These are phyloP conservation scores for Scotopteryx bipunctaria DNA, from an alignment of 2,888 invertebrate species.

Conservation along the genomic window DNA sequence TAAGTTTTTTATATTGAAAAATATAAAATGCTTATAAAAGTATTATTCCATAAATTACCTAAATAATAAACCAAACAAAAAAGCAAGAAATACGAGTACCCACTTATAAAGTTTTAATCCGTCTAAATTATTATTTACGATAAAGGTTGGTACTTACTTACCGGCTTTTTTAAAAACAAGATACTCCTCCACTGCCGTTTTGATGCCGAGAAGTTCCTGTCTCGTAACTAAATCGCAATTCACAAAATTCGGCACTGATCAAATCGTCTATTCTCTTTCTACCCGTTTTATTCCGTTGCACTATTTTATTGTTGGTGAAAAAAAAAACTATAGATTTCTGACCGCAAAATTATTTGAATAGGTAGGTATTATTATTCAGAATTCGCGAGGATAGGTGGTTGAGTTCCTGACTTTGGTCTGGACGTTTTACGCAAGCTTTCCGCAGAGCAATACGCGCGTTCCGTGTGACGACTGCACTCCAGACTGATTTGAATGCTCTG, in stretches of 20 bases:
- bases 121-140: no score
- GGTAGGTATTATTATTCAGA: not conserved
- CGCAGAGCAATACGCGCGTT: slow-evolving; percentile 50
- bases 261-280: no score
- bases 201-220: slow-evolving; percentile 43
- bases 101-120: no score
- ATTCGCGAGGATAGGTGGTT: slow-evolving; percentile 52
- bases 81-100: no score
- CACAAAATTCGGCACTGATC: slow-evolving; percentile 51
- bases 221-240: slow-evolving; percentile 24
- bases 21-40: no score
- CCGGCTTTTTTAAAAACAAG: slow-evolving; percentile 69
- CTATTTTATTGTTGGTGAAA: no score
- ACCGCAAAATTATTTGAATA: no score
- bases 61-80: no score
- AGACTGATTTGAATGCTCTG: slow-evolving; percentile 54
- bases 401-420: slow-evolving; percentile 42
- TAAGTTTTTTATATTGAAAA: no score
- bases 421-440: slow-evolving; percentile 44
- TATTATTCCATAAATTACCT: no score
- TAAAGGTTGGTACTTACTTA: slow-evolving; percentile 59
- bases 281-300: no score
- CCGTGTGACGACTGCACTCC: slow-evolving; percentile 50
- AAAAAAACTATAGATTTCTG: no score
- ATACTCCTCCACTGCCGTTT: slow-evolving; percentile 46